These are phyloP conservation scores for Drosophila mulleri DNA, from an alignment of 2,888 invertebrate genomes.

Conservation along the genomic window DNA sequence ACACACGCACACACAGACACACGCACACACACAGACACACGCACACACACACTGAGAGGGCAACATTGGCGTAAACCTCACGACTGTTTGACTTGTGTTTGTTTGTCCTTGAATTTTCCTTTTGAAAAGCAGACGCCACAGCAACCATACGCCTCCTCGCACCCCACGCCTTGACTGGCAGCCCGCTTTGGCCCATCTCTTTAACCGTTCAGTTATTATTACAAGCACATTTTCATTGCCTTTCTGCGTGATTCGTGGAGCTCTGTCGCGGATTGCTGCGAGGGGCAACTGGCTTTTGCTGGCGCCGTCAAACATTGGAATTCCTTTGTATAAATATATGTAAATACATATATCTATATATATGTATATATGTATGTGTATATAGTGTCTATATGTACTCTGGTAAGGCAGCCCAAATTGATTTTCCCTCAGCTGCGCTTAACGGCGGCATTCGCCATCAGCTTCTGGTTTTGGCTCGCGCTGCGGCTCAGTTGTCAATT, in stretches of 20 bases:
- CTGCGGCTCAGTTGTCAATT: conserved; percentile 74
- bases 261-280: conserved; percentile 5
- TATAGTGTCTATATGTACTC: not conserved
- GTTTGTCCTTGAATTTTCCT: conserved; percentile 80
- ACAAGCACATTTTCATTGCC: conserved; percentile 80
- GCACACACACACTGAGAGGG: conserved; percentile 21
- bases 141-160: conserved; percentile 23
- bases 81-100: conserved; percentile 78
- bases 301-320: conserved; percentile 67
- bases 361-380: not conserved
- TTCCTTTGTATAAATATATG: conserved; percentile 48
- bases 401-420: conserved; percentile 56
- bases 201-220: conserved; percentile 66
- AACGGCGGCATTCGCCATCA: conserved; percentile 20
- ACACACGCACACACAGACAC: conserved; percentile 13
- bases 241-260: conserved; percentile 34
- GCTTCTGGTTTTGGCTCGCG: conserved; percentile 35
- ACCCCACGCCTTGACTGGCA: not conserved
- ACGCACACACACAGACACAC: conserved; percentile 6
- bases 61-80: conserved; percentile 62
- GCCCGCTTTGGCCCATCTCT: not conserved
- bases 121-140: conserved; percentile 57
- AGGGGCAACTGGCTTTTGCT: conserved; percentile 42
- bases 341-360: not conserved
- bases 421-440: conserved; percentile 64